Base-by-base conservation (phyloP, 2,888 invertebrate species). In the Campopleginae sp. region DNA sequence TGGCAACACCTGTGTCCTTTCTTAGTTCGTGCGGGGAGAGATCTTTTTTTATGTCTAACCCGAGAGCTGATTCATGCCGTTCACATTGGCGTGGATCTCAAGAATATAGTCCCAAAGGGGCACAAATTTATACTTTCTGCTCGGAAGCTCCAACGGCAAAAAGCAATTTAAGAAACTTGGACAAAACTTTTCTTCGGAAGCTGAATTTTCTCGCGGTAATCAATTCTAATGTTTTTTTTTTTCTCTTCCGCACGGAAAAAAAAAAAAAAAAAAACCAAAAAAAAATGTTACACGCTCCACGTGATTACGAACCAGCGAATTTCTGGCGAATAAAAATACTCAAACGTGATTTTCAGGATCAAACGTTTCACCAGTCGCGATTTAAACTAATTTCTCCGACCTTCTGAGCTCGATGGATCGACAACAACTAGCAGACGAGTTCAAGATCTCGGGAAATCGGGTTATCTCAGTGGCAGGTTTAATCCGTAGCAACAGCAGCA, bases 1-100 rank as follows among this genome's bases (percentile, higher is more conserved):
- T 44, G 78, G 77, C 68, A 70, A 75, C 81, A 81, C 78, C 84
- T 75, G 70, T 78, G 74, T 78, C 66, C 51, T 74, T 66, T 46
- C 74, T 63, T 12, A 72, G 27, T 48, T 76, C 71, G 74, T 54
- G 70, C 78, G 31, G 27, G 54, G n/a, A 51, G 8, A 71, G 71
- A 75, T 80, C 74, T 68, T 27, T 48, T 42, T 65, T 72, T 65
- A 31, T 44, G 46, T 44, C 63, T 66, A 42, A 65, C 77, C 74
- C n/a, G 42, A 58, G 48, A 58, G 48, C 27, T 76, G 31, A 63
- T 70, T 74, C 72, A 58, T 68, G 46, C 19, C 14, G 12, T 46
- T 42, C 19, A 58, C 78, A 74, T 78, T 78, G 78, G 77, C 78
- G 82, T 74, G 66, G 65, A 42, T 58, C 65, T 61, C 58, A 66